phyloP scores from a whole-genome alignment of 2,888 invertebrate species.

The Gibbula magus region DNA sequence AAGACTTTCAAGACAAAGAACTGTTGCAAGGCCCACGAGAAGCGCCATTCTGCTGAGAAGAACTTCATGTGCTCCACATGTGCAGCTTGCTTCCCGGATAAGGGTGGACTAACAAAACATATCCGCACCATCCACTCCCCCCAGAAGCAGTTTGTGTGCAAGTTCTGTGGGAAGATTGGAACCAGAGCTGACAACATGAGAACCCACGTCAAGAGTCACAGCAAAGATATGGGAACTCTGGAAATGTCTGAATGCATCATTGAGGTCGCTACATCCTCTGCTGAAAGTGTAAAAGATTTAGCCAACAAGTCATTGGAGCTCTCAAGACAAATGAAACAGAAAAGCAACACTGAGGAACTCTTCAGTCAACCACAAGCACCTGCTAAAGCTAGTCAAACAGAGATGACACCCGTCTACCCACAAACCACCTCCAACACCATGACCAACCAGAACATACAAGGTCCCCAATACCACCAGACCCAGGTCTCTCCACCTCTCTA shows the following conservation, averaged over 20 bases:
- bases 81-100: conserved; percentile 67
- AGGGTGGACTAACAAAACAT: conserved; percentile 70
- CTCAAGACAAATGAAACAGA: background rate
- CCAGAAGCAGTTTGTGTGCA: conserved; percentile 65
- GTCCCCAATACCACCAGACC: background rate
- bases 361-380: background rate
- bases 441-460: background rate
- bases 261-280: conserved; percentile 2
- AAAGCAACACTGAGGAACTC: background rate
- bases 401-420: background rate
- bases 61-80: conserved; percentile 63
- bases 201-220: conserved; percentile 62
- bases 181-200: conserved; percentile 68
- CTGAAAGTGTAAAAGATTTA: background rate
- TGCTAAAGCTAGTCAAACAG: background rate
- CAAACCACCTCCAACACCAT: background rate
- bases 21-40: conserved; percentile 65
- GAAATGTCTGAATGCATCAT: conserved; percentile 23
- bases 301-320: background rate
- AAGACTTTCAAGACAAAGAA: conserved; percentile 69
- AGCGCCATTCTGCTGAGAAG: conserved; percentile 60
- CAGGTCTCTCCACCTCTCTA: background rate
- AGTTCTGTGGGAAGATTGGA: conserved; percentile 64
- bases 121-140: conserved; percentile 64
- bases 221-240: conserved; percentile 35